Conservation (phyloP, 2,888 invertebrate genomes). For the Sialis fuliginosa region DNA sequence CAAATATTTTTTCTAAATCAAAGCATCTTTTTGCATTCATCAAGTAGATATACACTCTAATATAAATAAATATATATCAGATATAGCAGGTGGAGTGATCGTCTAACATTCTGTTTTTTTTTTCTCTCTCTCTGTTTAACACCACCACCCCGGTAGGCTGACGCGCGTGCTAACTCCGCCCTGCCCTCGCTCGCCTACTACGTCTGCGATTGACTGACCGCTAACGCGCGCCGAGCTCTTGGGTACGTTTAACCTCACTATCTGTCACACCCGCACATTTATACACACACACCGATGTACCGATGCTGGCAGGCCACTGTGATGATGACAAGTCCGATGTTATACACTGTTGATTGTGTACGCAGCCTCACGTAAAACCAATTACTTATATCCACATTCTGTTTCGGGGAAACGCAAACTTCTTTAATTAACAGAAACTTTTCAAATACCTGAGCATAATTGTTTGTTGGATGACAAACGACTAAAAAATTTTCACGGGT, state of each 20-base stretch:
- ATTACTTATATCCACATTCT: too few species aligned
- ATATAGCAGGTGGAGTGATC: conserved; percentile 3
- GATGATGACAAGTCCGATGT: too few species aligned
- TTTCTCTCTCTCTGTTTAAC: conserved; percentile 28
- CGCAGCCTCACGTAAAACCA: too few species aligned
- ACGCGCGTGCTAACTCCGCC: conserved; percentile 20
- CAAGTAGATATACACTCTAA: background rate
- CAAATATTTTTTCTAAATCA: background rate
- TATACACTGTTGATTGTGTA: too few species aligned
- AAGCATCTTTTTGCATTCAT: background rate
- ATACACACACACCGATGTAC: background rate
- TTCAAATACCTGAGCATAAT: too few species aligned
- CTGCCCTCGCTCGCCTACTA: conserved; percentile 18
- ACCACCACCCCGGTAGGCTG: conserved; percentile 22
- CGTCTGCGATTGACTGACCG: conserved; percentile 27
- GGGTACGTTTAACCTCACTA: conserved; percentile 26
- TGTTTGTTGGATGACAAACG: too few species aligned
- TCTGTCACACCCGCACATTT: conserved; percentile 13
- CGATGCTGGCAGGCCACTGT: background rate
- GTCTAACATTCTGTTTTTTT: conserved; percentile 27
- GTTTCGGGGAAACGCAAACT: too few species aligned
- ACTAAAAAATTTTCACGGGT: too few species aligned
- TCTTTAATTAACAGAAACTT: too few species aligned
- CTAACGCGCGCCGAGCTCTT: conserved; percentile 20
- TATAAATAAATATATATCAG: background rate